A percentile compares a stretch with the other conserved stretches of the same genome.
phyloP scores from a whole-genome alignment of 2,113 vertebrate genomes.

The Bucco capensis region DNA sequence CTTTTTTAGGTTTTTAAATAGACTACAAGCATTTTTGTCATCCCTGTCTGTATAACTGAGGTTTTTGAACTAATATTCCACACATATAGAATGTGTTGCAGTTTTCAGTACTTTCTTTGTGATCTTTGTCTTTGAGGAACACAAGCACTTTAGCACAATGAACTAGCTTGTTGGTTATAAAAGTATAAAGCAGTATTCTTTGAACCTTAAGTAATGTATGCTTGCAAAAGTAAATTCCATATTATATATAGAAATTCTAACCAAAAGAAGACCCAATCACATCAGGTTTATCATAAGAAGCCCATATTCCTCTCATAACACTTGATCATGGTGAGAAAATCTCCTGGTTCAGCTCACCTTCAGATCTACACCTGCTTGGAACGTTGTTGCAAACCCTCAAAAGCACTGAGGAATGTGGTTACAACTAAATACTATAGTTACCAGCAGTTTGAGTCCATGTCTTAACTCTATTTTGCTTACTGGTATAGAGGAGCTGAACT shows the following conservation, averaged over 20 bases:
- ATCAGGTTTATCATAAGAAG: background rate
- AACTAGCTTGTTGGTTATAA: background rate
- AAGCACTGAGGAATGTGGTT: background rate
- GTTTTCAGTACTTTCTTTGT: background rate
- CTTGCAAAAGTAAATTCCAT: background rate
- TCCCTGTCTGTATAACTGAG: background rate
- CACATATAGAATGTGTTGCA: background rate
- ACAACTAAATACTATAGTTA: background rate
- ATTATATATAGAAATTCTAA: background rate
- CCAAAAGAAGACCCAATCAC: accelerated
- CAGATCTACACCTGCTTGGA: background rate
- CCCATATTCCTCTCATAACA: background rate
- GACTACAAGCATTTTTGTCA: background rate
- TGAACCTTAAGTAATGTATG: background rate
- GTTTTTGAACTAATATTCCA: background rate
- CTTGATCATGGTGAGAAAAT: accelerated
- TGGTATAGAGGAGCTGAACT: background rate
- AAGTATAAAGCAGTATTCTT: background rate
- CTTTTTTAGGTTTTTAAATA: background rate
- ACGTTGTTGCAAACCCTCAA: background rate
- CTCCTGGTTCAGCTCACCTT: background rate
- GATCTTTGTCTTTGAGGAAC: background rate
- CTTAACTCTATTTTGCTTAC: background rate
- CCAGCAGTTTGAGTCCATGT: background rate
- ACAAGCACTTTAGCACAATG: background rate